phyloP scores from a whole-genome alignment of 1,140 invertebrate species.

The Euschistus heros region DNA sequence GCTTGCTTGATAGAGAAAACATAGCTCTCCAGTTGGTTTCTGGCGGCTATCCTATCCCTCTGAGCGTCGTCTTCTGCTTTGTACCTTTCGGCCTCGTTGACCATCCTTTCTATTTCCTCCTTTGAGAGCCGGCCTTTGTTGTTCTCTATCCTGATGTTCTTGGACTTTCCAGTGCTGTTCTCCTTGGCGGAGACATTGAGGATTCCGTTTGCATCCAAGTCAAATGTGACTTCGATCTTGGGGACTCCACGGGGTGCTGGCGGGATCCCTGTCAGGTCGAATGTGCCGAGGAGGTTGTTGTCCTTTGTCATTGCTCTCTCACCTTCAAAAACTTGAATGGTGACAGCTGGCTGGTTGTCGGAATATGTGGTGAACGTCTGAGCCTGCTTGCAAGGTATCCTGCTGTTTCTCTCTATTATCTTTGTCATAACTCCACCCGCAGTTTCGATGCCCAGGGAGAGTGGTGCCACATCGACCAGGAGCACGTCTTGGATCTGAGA shows the following conservation, averaged over 20 bases:
- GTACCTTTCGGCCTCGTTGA: conserved; percentile 44
- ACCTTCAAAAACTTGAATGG: conserved; percentile 68
- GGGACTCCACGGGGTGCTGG: conserved; percentile 73
- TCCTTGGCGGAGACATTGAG: conserved; percentile 54
- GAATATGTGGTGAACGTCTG: conserved; percentile 51
- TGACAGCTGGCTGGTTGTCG: conserved; percentile 57
- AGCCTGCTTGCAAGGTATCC: no score
- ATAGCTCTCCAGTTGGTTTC: conserved; percentile 59
- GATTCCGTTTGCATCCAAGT: conserved; percentile 58
- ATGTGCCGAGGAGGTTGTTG: conserved; percentile 66
- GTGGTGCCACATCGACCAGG: conserved; percentile 41
- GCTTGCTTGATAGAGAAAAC: conserved; percentile 53
- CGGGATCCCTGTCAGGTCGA: conserved; percentile 66
- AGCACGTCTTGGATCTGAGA: conserved; percentile 41
- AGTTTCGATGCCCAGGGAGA: conserved; percentile 35
- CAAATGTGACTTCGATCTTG: conserved; percentile 45
- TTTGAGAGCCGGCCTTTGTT: no score
- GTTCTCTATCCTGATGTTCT: no score
- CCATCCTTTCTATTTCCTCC: no score
- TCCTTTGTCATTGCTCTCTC: conserved; percentile 69
- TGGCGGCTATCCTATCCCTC: conserved; percentile 44
- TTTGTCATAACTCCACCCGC: conserved; percentile 45
- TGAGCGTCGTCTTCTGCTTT: conserved; percentile 43
- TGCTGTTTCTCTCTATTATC: conserved; percentile 50
- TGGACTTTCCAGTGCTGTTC: no score